Evolutionary conservation across 2,113 vertebrate genomes (phyloP), one percentile per base, ranked within the genome.

Genomic region (Cyprinodon brontotheroides): DNA sequence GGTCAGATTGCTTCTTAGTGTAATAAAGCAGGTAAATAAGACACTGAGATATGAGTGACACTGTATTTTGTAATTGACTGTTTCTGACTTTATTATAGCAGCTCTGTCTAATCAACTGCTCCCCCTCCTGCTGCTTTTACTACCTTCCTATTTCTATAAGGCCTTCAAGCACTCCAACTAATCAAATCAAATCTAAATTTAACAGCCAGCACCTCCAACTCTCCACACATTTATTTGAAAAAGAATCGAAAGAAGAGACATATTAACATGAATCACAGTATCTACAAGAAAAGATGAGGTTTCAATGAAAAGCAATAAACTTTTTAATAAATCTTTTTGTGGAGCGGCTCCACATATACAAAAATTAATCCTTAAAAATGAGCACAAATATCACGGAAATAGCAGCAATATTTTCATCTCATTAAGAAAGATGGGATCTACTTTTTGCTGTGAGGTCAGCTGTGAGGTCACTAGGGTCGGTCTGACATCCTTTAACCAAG

Each of bases 21-120:
- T 86, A 91, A 91, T 90, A 90, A 90, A 82, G 88, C 80, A 78
- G 69, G 85, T 90, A 87, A 91, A 91, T 89, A 91, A 83, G 74
- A 74, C 75, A 47, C 70, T 77, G 81, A 60, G 83, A 65, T 69
- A 50, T 64, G 70, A 82, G 71, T 68, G 83, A 87, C 80, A 81
- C 76, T 74, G 79, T 76, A 79, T 77, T 75, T 72, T 82, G 81
- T 85, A 83, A 89, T 87, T 87, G 85, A 89, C 77, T 86, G 72
- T 81, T 81, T 85, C 85, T 85, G 75, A 84, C 76, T 83, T 86
- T 79, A 84, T 85, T 81, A 86, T 78, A 84, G 77, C 79, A 85
- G 75, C 79, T 79, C 80, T 70, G 71, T 86, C 81, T 88, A 89
- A 87, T 89, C 87, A 89, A 77, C 61, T 48, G 64, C 71, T 12